phyloP scores from a whole-genome alignment of 2,888 invertebrate genomes.

The Scaptomyza cyrtandrae region DNA sequence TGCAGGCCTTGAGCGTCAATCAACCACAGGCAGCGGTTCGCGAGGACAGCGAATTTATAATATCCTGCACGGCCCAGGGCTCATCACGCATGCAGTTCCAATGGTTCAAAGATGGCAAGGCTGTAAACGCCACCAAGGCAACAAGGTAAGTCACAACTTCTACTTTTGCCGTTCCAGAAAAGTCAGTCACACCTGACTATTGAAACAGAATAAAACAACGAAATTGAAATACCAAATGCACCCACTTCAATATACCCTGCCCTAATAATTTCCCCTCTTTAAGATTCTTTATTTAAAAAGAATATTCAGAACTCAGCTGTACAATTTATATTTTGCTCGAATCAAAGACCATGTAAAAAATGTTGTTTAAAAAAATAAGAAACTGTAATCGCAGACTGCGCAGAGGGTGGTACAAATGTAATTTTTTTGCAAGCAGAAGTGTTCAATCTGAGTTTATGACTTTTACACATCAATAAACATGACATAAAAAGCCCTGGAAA shows the following conservation, averaged over 20 bases:
- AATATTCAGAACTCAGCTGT: too few relatives aligned
- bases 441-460: conserved; percentile 78
- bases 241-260: conserved; percentile 6
- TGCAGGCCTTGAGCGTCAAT: conserved; percentile 86
- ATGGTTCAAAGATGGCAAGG: conserved; percentile 93
- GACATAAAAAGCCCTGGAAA: conserved; percentile 70
- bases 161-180: not conserved
- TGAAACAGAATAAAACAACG: conserved; percentile 26
- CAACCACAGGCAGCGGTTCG: conserved; percentile 86
- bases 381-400: conserved; percentile 11
- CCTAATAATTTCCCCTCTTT: not conserved
- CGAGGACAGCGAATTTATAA: conserved; percentile 90
- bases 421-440: conserved; percentile 52
- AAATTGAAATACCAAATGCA: not conserved
- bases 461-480: conserved; percentile 81
- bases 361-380: conserved; percentile 5
- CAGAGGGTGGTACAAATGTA: conserved; percentile 17
- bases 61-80: conserved; percentile 91
- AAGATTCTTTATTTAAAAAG: conserved; percentile 46
- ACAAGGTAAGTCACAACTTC: conserved; percentile 87
- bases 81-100: conserved; percentile 90
- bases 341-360: conserved; percentile 35
- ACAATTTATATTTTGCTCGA: too few relatives aligned
- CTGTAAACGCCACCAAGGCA: conserved; percentile 90
- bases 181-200: conserved; percentile 1